Conservation (phyloP, 2,888 invertebrate species). For the Xylocampa areola region DNA sequence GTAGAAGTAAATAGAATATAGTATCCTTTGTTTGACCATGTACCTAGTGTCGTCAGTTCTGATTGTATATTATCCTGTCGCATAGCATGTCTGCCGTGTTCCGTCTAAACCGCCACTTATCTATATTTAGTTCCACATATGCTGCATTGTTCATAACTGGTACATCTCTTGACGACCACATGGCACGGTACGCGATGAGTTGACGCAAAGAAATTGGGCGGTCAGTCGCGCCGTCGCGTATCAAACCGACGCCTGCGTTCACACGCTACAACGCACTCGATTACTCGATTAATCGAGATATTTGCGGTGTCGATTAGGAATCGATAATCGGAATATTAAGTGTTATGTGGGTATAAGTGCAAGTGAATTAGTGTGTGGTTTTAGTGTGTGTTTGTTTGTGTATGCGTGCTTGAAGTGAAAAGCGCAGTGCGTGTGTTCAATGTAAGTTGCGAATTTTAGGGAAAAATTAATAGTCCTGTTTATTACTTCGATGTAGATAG, state of each 20-base stretch:
- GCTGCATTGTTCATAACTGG: slow-evolving; percentile 63
- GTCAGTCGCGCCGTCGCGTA: slow-evolving; percentile 79
- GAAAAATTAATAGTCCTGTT: no score
- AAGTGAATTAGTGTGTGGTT: slow-evolving; percentile 33
- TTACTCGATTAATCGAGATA: slow-evolving; percentile 38
- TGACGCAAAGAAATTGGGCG: slow-evolving; percentile 77
- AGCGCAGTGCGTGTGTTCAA: slow-evolving; percentile 32
- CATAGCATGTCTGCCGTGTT: slow-evolving; percentile 45
- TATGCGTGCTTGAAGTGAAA: slow-evolving; percentile 28
- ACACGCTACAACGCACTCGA: slow-evolving; percentile 48
- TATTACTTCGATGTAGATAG: slow-evolving; percentile 1
- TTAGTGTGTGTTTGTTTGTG: slow-evolving; percentile 42
- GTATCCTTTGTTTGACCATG: background rate
- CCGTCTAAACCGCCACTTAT: slow-evolving; percentile 49
- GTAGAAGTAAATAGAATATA: no score
- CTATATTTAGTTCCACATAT: slow-evolving; percentile 61
- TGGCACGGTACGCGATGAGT: slow-evolving; percentile 64
- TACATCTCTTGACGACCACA: slow-evolving; percentile 65
- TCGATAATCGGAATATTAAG: slow-evolving; percentile 41
- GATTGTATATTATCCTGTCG: slow-evolving; percentile 38
- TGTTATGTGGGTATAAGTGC: slow-evolving; percentile 44
- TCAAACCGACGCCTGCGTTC: slow-evolving; percentile 76
- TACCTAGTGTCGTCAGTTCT: no score
- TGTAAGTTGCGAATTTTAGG: slow-evolving; percentile 47
- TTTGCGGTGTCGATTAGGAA: slow-evolving; percentile 41